Evolutionary conservation across 2,113 vertebrate species (phyloP).

Genomic region (Conger conger): DNA sequence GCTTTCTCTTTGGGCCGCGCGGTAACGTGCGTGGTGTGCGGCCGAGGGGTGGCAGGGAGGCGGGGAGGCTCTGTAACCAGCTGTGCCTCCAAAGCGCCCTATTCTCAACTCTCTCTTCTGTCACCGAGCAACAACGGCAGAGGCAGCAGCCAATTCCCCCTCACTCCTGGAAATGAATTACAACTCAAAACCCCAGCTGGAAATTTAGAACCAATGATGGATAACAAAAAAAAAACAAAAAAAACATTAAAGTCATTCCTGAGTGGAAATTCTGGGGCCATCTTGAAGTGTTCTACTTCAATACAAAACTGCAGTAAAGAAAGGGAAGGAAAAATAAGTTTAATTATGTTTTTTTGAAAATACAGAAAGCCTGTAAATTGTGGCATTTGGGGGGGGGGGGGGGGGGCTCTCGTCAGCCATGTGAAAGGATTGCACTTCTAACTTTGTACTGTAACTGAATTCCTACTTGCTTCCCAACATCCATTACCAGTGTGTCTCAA

Average conservation of each 20-base stretch:
- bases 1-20: background rate
- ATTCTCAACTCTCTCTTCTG: background rate
- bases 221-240: background rate
- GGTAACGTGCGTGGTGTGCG: background rate
- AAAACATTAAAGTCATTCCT: background rate
- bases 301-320: background rate
- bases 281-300: background rate
- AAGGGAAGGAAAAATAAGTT: background rate
- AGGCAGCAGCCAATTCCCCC: background rate
- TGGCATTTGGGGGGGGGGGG: no score
- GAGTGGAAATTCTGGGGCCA: background rate
- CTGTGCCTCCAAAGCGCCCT: background rate
- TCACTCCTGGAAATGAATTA: background rate
- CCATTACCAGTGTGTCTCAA: background rate
- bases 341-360: background rate
- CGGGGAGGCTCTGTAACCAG: background rate
- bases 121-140: background rate
- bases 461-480: background rate
- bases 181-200: slow-evolving; percentile 3
- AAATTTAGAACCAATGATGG: background rate
- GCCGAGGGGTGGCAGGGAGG: background rate
- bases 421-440: background rate
- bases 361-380: background rate
- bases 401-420: background rate
- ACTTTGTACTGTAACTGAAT: background rate